Base-by-base conservation (phyloP, 1,140 invertebrate genomes). In the Acromyrmex charruanus region DNA sequence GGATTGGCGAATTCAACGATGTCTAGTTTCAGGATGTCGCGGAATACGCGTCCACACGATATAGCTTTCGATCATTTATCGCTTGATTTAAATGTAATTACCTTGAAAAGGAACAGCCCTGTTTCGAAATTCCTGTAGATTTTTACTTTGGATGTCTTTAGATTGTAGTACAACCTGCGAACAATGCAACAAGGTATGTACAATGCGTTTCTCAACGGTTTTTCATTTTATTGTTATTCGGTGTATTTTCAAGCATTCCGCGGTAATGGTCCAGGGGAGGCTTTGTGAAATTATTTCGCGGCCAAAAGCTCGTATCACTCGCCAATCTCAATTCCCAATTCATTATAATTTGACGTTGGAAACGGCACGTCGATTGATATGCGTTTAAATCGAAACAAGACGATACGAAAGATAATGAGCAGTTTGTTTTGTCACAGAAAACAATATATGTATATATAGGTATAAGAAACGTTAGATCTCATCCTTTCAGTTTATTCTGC, bases 121-220 rank as follows among this genome's bases (percentile, higher is more conserved):
- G 89, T 89, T 89, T 89, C 87, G 85, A 91, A 91, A 91, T 89
- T 91, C 90, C 89, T 85, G 89, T 75, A 91, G 90, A 79, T 82
- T 91, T 91, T 91, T 91, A 91, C 90, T 87, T 91, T 91, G 90
- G 90, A 91, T 91, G 89, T 89, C 90, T 91, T 91, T 89, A 91
- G 90, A 91, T 91, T 89, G 89, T 91, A 91, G 89, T 86, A 90
- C 90, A 91, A 91, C 90, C 90, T 91, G 90, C 80, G 90, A 91
- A 91, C 90, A 91, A 91, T 91, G 89, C 90, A 91, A 91, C 90
- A 91, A 91, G 89, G 89, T 91, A 91, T 91, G 90, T 91, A 91
- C 90, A 91, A 87, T 90, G 88, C 89, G 89, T 86, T 90, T 90
- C 79, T 89, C 80, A 82, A 88, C 75, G 87, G 72, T 63, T 72